Conservation (phyloP, 2,888 invertebrate species). For the Zhengitettix transpicula region DNA sequence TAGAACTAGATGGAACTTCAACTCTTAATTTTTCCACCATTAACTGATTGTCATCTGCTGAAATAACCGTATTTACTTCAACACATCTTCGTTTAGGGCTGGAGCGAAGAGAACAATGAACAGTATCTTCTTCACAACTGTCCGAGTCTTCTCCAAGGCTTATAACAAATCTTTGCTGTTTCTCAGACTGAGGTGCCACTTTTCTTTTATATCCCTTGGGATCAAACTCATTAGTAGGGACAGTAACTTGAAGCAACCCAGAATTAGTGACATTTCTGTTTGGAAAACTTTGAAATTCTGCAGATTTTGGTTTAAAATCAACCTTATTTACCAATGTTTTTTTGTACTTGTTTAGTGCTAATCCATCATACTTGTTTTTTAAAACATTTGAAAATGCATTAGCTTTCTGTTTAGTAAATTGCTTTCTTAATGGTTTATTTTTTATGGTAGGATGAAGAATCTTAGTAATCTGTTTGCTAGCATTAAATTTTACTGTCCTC, state of each 20-base stretch:
- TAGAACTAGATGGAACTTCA: not conserved
- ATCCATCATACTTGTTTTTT: not conserved
- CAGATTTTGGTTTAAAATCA: no score
- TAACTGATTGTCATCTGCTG: not conserved
- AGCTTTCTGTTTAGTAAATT: no score
- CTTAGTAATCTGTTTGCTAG: not conserved
- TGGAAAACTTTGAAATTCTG: not conserved
- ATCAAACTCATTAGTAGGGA: not conserved
- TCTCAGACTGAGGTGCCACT: not conserved
- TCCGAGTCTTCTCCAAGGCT: conserved; percentile 4
- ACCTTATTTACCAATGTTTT: not conserved
- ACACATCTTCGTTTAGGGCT: conserved; percentile 4
- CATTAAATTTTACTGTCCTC: not conserved
- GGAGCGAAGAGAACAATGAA: not conserved
- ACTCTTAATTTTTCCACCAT: not conserved
- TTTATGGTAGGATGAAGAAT: not conserved
- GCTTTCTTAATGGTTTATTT: not conserved
- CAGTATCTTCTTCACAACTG: conserved; percentile 1
- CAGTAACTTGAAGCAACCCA: conserved; percentile 1
- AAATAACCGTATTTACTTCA: not conserved
- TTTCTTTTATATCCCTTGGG: not conserved
- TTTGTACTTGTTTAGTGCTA: not conserved
- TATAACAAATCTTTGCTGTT: conserved; percentile 1
- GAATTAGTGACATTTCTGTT: not conserved
- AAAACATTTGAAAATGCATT: not conserved